Percentiles rank a stretch among this genome's conserved stretches.
Conservation (phyloP, 2,797 vertebrate genomes). For the Champsocephalus gunnari region DNA sequence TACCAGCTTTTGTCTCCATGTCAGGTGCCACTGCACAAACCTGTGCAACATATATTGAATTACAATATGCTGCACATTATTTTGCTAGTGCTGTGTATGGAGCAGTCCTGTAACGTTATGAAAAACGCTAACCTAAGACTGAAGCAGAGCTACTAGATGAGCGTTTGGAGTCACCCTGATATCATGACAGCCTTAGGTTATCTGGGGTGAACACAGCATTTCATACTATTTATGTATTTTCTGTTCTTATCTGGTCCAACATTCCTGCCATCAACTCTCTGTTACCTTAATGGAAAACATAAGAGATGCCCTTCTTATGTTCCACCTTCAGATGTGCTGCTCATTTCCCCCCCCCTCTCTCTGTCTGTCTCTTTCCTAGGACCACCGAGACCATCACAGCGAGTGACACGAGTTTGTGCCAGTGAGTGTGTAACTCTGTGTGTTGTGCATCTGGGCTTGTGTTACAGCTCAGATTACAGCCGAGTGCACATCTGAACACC, state of each 20-base stretch:
- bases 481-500: conserved; percentile 71
- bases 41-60: conserved; percentile 3
- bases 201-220: conserved; percentile 28
- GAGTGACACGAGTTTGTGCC: conserved; percentile 37
- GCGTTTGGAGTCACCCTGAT: conserved; percentile 53
- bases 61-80: neutral
- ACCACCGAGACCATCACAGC: conserved; percentile 65
- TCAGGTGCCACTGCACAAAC: conserved; percentile 16
- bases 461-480: conserved; percentile 72
- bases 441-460: conserved; percentile 55
- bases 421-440: conserved; percentile 40
- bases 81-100: conserved; percentile 4
- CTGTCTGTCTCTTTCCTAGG: conserved; percentile 52
- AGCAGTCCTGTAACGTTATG: conserved; percentile 26
- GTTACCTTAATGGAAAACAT: conserved; percentile 78
- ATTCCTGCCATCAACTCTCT: conserved; percentile 68
- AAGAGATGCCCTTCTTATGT: conserved; percentile 74
- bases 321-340: conserved; percentile 63
- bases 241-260: conserved; percentile 71
- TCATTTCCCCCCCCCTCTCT: conserved; percentile 43
- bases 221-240: conserved; percentile 72
- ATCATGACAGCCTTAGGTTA: conserved; percentile 59
- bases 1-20: conserved; percentile 27
- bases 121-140: conserved; percentile 22
- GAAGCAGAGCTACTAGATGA: conserved; percentile 34